These are phyloP conservation scores for Sinella curviseta DNA, from an alignment of 1,140 invertebrate species.

Conservation along the genomic window DNA sequence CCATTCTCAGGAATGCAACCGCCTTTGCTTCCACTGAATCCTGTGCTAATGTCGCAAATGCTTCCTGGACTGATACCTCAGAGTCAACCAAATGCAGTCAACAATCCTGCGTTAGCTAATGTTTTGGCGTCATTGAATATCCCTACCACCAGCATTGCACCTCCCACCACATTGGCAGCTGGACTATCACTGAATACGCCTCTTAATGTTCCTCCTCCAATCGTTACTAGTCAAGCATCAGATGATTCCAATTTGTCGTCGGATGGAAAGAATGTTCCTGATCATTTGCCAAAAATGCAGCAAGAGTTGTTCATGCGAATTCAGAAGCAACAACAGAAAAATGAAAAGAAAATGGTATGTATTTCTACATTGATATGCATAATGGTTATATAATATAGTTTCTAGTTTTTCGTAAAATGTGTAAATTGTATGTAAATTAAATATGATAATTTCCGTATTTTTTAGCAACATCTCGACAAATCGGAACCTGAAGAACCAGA, in stretches of 20 bases:
- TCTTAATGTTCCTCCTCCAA: background rate
- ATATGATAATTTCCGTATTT: constrained; percentile 29
- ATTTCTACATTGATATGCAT: background rate
- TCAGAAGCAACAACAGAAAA: constrained; percentile 66
- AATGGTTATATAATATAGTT: constrained; percentile 5
- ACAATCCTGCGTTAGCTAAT: background rate
- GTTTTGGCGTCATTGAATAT: background rate
- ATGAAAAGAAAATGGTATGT: constrained; percentile 53
- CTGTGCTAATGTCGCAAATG: background rate
- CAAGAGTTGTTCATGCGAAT: constrained; percentile 69
- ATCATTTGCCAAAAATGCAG: constrained; percentile 67
- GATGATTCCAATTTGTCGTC: background rate
- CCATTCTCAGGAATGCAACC: background rate
- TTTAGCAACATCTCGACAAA: constrained; percentile 45
- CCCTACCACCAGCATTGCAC: background rate
- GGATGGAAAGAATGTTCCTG: constrained; percentile 51
- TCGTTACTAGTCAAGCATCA: background rate
- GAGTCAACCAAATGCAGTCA: background rate
- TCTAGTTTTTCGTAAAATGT: constrained; percentile 37
- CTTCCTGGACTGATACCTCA: background rate
- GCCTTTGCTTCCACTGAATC: background rate
- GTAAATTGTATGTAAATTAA: constrained; percentile 22
- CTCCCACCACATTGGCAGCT: background rate
- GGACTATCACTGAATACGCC: too few species aligned
- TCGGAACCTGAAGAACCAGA: constrained; percentile 16